phyloP scores from a whole-genome alignment of 1,140 invertebrate genomes.

The Megalonaias nervosa region DNA sequence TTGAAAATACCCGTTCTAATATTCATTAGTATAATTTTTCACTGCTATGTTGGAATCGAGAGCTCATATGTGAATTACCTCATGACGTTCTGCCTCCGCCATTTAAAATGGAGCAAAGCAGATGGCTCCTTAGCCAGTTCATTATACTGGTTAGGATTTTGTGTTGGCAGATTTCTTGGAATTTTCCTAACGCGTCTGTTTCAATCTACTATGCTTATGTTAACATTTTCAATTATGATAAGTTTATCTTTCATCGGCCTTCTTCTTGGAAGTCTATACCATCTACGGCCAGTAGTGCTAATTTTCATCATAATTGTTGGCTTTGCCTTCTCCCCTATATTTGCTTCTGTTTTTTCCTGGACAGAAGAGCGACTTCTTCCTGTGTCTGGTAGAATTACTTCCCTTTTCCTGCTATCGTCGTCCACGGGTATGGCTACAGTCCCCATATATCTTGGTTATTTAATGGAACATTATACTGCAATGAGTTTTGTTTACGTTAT shows the following conservation, averaged over 20 bases:
- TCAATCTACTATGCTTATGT: slow-evolving; percentile 34
- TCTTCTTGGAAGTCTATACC: slow-evolving; percentile 24
- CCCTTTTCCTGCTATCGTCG: slow-evolving; percentile 12
- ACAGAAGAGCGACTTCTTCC: slow-evolving; percentile 15
- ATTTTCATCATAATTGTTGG: slow-evolving; percentile 12
- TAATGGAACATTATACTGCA: slow-evolving; percentile 30
- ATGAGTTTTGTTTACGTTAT: slow-evolving; percentile 29
- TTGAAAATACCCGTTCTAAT: slow-evolving; percentile 31
- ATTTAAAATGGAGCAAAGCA: slow-evolving; percentile 49
- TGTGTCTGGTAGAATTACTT: slow-evolving; percentile 16
- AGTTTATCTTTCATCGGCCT: slow-evolving; percentile 35
- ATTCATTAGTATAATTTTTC: slow-evolving; percentile 34
- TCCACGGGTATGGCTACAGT: slow-evolving; percentile 1
- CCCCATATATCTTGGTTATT: slow-evolving; percentile 23
- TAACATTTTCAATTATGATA: slow-evolving; percentile 30
- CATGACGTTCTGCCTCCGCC: slow-evolving; percentile 41
- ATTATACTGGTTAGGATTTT: slow-evolving; percentile 51
- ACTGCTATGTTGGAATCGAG: slow-evolving; percentile 43
- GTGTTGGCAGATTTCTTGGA: slow-evolving; percentile 40
- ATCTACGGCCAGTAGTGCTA: slow-evolving; percentile 9
- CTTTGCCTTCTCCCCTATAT: slow-evolving; percentile 30
- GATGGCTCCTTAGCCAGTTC: slow-evolving; percentile 43
- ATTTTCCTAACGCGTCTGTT: slow-evolving; percentile 42
- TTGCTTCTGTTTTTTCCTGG: slow-evolving; percentile 27
- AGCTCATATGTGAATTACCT: slow-evolving; percentile 49